phyloP scores from a whole-genome alignment of 2,113 vertebrate species.

The Gymnocephalus cernua region DNA sequence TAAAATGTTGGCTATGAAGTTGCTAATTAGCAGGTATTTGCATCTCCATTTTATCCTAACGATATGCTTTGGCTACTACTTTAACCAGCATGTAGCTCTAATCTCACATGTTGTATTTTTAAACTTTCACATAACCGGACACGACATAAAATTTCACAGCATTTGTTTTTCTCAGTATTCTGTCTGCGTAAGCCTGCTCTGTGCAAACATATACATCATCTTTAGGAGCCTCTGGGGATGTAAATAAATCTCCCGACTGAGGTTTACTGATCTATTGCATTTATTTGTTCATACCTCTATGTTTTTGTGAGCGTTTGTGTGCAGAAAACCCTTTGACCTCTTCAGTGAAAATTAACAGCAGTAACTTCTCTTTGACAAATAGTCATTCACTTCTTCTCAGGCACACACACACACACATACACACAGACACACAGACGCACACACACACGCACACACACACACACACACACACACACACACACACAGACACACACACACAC shows the following conservation, averaged over 20 bases:
- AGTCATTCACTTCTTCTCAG: neutral
- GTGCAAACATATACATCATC: conserved; percentile 40
- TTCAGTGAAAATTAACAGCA: conserved; percentile 42
- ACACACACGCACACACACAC: neutral
- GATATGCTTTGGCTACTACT: neutral
- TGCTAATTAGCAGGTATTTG: neutral
- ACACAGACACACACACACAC: too few relatives aligned
- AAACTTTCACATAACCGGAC: conserved; percentile 10
- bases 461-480: too few relatives aligned
- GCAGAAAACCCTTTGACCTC: conserved; percentile 47
- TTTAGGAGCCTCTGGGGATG: conserved; percentile 36
- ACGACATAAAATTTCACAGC: conserved; percentile 21
- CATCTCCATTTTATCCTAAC: neutral
- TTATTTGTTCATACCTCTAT: neutral
- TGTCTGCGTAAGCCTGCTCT: conserved; percentile 9
- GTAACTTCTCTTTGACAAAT: conserved; percentile 13
- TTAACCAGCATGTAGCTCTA: neutral
- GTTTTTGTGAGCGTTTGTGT: neutral
- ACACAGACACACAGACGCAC: too few relatives aligned
- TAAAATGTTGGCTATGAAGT: neutral
- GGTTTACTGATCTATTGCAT: neutral
- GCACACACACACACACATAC: neutral
- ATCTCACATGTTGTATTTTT: neutral
- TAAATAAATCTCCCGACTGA: neutral
- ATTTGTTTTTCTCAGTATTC: conserved; percentile 2